Evolutionary conservation across 2,888 invertebrate genomes (phyloP), one percentile per base, ranked within the genome.

Genomic region (Eupithecia inturbata): DNA sequence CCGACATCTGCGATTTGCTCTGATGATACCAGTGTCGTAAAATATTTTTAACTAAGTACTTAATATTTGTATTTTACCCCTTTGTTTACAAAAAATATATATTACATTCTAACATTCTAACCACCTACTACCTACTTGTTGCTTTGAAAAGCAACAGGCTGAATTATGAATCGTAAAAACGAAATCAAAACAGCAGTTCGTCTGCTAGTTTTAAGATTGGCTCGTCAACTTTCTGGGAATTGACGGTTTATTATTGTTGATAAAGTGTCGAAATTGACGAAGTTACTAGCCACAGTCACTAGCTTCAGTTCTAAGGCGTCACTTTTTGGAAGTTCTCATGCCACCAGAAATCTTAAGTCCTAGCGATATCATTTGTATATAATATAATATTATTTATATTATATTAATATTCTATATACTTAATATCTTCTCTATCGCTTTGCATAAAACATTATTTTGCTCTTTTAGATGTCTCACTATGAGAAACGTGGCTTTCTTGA

Each of bases 61-160:
- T n/a, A n/a, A n/a, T n/a, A n/a, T n/a, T n/a, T n/a, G n/a, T n/a
- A n/a, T n/a, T n/a, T n/a, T 4, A 6, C 5, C 19, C 1, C 19
- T 19, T 45, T 45, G 16, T 19, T 16, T 19, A 16, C 39, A 41
- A 14, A 45, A 5, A 45, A 45, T n/a, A n/a, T n/a, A n/a, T n/a
- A n/a, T n/a, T n/a, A n/a, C n/a, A n/a, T n/a, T n/a, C n/a, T n/a
- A n/a, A n/a, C n/a, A n/a, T n/a, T n/a, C n/a, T n/a, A n/a, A n/a
- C n/a, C n/a, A n/a, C n/a, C n/a, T n/a, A n/a, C n/a, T n/a, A n/a
- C 16, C 53, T 57, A 72, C 70, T 67, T 72, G 73, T 74, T 77
- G 72, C 71, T 71, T 60, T 68, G 74, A 70, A 67, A 74, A 16
- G 67, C 70, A 76, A 77, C 73, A 68, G 45, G 79, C n/a, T 53